phyloP scores from a whole-genome alignment of 2,113 vertebrate species.

The Semicossyphus pulcher region DNA sequence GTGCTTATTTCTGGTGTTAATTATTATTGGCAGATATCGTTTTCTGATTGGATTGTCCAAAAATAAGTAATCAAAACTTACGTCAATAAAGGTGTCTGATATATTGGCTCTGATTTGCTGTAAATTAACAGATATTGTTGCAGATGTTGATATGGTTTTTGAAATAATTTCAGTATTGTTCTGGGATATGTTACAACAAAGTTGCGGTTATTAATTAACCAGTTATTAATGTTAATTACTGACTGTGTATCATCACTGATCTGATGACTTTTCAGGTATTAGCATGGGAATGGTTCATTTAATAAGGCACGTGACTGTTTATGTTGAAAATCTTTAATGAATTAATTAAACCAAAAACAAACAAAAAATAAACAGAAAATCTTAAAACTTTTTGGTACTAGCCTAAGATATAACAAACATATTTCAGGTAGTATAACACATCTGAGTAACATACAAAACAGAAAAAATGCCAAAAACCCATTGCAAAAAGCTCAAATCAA shows the following conservation, averaged over 20 bases:
- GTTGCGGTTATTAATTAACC: too few species aligned
- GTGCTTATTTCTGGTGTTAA: not conserved
- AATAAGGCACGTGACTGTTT: not conserved
- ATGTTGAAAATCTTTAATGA: conserved; percentile 83
- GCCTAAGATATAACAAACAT: conserved; percentile 80
- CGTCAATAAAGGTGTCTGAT: not conserved
- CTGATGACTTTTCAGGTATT: too few species aligned
- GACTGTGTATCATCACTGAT: too few species aligned
- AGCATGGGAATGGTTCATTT: too few species aligned
- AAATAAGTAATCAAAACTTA: too few species aligned
- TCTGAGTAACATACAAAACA: conserved; percentile 66
- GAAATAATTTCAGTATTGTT: too few species aligned
- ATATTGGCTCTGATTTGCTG: not conserved
- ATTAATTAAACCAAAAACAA: conserved; percentile 67
- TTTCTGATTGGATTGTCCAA: not conserved
- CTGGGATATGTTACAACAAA: too few species aligned
- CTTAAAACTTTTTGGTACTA: conserved; percentile 80
- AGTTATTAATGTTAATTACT: too few species aligned
- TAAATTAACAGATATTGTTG: not conserved
- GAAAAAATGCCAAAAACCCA: conserved; percentile 63
- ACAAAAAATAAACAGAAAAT: conserved; percentile 53
- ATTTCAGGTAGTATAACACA: conserved; percentile 77
- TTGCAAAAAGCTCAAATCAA: conserved; percentile 70
- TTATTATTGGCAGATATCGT: too few species aligned
- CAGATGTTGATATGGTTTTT: too few species aligned